Percentiles rank a stretch among this genome's conserved stretches.
These are phyloP conservation scores for Hippocampus comes DNA, from an alignment of 2,113 vertebrate genomes.

Conservation along the genomic window DNA sequence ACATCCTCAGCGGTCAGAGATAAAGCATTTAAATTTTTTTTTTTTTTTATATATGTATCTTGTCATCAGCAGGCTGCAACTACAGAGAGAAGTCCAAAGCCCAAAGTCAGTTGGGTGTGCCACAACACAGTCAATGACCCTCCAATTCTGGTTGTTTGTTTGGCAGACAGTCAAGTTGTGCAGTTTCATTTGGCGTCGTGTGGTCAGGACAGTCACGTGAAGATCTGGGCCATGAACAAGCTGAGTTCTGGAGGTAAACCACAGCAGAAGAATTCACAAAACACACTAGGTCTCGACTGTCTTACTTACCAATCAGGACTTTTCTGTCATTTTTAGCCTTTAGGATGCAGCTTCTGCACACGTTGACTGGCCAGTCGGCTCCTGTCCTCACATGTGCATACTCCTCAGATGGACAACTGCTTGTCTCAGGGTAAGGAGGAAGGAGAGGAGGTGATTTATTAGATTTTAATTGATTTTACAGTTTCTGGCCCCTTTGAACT, in stretches of 20 bases:
- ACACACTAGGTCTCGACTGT: not conserved
- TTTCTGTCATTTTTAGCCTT: conserved; percentile 64
- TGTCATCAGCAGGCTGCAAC: not conserved
- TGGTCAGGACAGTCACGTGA: conserved; percentile 88
- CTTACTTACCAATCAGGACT: not conserved
- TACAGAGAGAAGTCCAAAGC: not conserved
- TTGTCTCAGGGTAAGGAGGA: conserved; percentile 82
- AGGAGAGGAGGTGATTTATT: too few species aligned
- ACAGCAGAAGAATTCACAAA: not conserved
- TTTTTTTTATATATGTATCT: not conserved
- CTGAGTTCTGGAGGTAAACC: conserved; percentile 71
- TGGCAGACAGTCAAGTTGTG: conserved; percentile 64
- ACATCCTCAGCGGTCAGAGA: conserved; percentile 60
- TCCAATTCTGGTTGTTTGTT: conserved; percentile 12
- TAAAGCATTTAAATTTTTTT: not conserved
- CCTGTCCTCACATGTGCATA: conserved; percentile 88
- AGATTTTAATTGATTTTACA: too few species aligned
- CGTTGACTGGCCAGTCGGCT: conserved; percentile 79
- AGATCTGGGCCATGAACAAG: conserved; percentile 82
- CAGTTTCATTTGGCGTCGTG: conserved; percentile 84
- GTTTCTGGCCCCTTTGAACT: too few species aligned
- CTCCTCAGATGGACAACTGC: conserved; percentile 83
- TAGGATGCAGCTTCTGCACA: conserved; percentile 78
- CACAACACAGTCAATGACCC: not conserved
- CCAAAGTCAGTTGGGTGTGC: not conserved